Evolutionary conservation across 1,140 invertebrate genomes (phyloP), one percentile per base, ranked within the genome.

Genomic region (Caerostris extrusa): DNA sequence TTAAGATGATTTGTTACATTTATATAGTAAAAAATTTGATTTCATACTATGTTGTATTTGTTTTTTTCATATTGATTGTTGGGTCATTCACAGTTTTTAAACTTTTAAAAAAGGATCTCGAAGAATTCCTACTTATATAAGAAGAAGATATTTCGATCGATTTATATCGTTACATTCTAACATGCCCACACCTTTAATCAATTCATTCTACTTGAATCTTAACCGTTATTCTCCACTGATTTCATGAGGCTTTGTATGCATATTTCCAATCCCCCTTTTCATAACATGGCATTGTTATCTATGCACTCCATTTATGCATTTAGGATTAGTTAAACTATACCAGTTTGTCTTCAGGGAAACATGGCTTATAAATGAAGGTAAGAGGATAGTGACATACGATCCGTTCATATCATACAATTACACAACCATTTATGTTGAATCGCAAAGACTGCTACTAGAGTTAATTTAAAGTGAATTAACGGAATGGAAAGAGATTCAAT

Each of bases 401-500:
- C 71, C 34, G 34, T 77, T 77, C 71, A 14, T 77, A 77, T 77
- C 34, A 53, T 50, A 77, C 71, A 77, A 53, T 77, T 77, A 77
- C 34, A 12, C 71, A 12, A 50, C 34, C 71, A 77, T 77, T 77
- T 77, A 53, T 77, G 34, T 77, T 77, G 71, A 77, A 50, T 34
- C 34, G 3, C 71, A 53, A 53, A 77, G 53, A 12, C 71, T 50
- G 71, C 53, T 50, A 19, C 34, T 19, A 50, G 71, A 50, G 50
- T 77, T 77, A 77, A 77, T 77, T 77, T 77, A 34, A 77, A 53
- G 71, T 77, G 34, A 77, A 77, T 77, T 77, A 77, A 77, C 71
- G 3, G 71, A 77, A 77, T 10, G 71, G 53, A 77, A n/a, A 12
- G 71, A 12, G 71, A 77, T 77, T 77, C 71, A 19, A 50, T 77